phyloP scores from a whole-genome alignment of 2,113 vertebrate species.

The Climacteris rufus region DNA sequence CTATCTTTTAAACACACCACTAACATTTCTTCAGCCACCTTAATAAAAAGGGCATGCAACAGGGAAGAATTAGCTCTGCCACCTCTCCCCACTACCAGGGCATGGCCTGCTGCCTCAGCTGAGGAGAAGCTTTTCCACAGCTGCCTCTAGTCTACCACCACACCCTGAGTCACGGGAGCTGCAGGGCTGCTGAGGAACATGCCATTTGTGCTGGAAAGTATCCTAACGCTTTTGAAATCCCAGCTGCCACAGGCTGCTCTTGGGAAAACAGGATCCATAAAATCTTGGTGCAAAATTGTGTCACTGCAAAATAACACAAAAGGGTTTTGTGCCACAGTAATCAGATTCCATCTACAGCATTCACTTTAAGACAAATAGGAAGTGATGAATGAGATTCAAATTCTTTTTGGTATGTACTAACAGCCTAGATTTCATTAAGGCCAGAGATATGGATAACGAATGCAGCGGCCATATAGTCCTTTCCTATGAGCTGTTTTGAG shows the following conservation, averaged over 20 bases:
- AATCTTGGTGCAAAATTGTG: conserved; percentile 13
- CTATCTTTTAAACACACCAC: neutral
- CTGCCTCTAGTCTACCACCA: neutral
- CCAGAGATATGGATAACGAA: neutral
- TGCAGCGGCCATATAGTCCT: neutral
- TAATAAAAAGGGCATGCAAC: neutral
- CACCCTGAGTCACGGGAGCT: neutral
- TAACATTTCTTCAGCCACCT: neutral
- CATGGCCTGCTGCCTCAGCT: neutral
- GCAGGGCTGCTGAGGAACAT: neutral
- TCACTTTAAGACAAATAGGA: conserved; percentile 43
- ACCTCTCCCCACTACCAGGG: neutral
- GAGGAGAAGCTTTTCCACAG: neutral
- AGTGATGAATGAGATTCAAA: conserved; percentile 33
- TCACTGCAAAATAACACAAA: conserved; percentile 8
- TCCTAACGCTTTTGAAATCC: conserved; percentile 37
- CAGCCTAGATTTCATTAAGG: neutral
- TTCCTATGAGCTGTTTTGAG: neutral
- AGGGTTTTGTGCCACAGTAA: conserved; percentile 15
- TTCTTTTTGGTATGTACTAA: conserved; percentile 21
- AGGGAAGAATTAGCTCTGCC: neutral
- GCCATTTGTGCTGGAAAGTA: conserved; percentile 50
- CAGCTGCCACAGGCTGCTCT: conserved; percentile 25
- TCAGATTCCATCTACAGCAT: neutral
- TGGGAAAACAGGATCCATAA: conserved; percentile 29